Evolutionary conservation across 2,888 invertebrate species (phyloP), one percentile per base, ranked within the genome.

Genomic region (Nasonovia ribisnigri): DNA sequence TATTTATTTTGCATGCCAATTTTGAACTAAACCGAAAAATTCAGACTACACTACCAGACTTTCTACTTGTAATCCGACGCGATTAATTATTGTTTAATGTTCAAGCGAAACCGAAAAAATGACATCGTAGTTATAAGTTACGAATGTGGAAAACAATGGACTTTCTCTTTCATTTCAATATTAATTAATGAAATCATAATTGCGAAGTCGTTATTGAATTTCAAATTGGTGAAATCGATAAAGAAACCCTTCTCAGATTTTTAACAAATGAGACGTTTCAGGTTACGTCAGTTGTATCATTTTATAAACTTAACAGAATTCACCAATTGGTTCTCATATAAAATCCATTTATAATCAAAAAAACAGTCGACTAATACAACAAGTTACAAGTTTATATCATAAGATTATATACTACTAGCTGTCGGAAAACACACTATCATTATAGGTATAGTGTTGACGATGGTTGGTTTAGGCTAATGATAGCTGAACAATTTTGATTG

Each of bases 11-110:
- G 8, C n/a, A 54, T 43, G 36, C 20, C n/a, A 42, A 67, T 87
- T 92, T 87, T 36, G 16, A 87, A 92, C 36, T 42, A 57, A 57
- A 88, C 51, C 6, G 10, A 77, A 67, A 46, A 90, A n/a, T 54
- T 43, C 29, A 54, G 29, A 91, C 29, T 4, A 16, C 20, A 36
- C 3, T 6, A 10, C 36, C 2, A 60, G 48, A 93, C 93, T 93
- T 93, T 90, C 93, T 90, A 86, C 29, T 60, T 29, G 84, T 90
- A 93, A 93, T 93, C 93, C 90, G 67, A 93, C 3, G 46, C 60
- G 90, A 93, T 93, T 93, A 90, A 94, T 94, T 92, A 92, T 94
- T 94, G 87, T 94, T 89, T 86, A 86, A 92, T 89, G 88, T n/a
- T 43, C 86, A 57, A 92, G 60, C 86, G 94, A 94, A 92, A 90